Base-by-base conservation (phyloP, 2,888 invertebrate species). In the Cremastinae sp. region DNA sequence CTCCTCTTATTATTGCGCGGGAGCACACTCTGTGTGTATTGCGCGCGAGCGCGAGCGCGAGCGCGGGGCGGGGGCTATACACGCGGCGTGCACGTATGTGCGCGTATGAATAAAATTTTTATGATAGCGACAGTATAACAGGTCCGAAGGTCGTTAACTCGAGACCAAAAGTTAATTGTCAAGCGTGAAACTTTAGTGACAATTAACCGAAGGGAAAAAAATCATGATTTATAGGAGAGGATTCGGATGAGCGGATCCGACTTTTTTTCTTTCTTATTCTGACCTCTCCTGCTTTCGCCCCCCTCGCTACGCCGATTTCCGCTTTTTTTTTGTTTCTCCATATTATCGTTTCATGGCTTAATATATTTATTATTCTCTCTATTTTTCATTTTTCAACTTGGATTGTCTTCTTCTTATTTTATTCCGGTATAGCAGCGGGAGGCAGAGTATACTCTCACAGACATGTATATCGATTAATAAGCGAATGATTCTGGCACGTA, bases 101-200 rank as follows among this genome's bases (percentile, higher is more conserved):
- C 9, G n/a, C 43, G 16, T 22, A 38, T 12, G 20, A 8, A 49
- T 18, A 28, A 58, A 51, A 2, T 61, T 70, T 70, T 70, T 70
- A 70, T 61, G 70, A 70, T 53, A 14, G n/a, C n/a, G 53, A 61
- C 70, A 61, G 70, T 70, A n/a, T n/a, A 61, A 61, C 64, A 51
- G 62, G 51, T 58, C 58, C 47, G 22, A 28, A 10, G 47, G 41
- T 69, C 76, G 72, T 72, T 72, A 72, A 73, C 58, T 68, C 58
- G 45, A 38, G 58, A 54, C 58, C 58, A 38, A 64, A 76, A 64
- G 72, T 76, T 72, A 53, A 72, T 73, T 69, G 72, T 56, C 68
- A 53, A 70, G 53, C 58, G 36, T 64, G 58, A 58, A 65, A 69
- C 34, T 76, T 69, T 65, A 53, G 64, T 64, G 64, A 73, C 68